Evolutionary conservation across 2,113 vertebrate genomes (phyloP), one percentile per base, ranked within the genome.

Genomic region (Protobothrops mucrosquamatus): DNA sequence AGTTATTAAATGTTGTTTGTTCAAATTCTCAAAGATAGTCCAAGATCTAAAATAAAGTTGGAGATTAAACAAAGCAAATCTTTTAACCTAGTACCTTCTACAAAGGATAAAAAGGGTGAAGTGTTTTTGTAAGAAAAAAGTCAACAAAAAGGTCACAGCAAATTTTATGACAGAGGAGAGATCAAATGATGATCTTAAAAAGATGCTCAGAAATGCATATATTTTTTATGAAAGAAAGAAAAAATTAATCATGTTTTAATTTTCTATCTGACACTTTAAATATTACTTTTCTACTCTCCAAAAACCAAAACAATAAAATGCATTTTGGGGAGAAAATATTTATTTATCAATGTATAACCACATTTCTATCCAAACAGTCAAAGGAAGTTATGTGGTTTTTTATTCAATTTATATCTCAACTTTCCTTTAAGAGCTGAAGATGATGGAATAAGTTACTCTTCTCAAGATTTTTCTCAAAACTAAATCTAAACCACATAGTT

Each of bases 51-150:
- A 92, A 57, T 24, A 69, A 3, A 24, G 89, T 81, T 94, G 52
- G 1, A 81, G n/a, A 93, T 93, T 91, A 56, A 43, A 90, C 29
- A 93, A 54, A 93, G 15, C 6, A 89, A 85, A 3, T 89, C 61
- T 94, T 2, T 4, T 94, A 2, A n/a, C 15, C 54, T 3, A 14
- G 4, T 92, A 2, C 14, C 48, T n/a, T 29, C 89, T 3, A 92
- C 48, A 1, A 91, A 56, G 1, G 15, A 91, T 15, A 93, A 20
- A 81, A 26, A 7, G 12, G 6, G 5, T 85, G 39, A 51, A 85
- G 26, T 61, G 87, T 92, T 87, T 64, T 0, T 91, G 12, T 91
- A 89, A 29, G 18, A n/a, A 81, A 92, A 94, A 93, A 94, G 74
- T 59, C 24, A 89, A 59, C 55, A 85, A 92, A 89, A 90, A 24